phyloP scores from a whole-genome alignment of 2,797 vertebrate genomes.

The Cuniculus paca region DNA sequence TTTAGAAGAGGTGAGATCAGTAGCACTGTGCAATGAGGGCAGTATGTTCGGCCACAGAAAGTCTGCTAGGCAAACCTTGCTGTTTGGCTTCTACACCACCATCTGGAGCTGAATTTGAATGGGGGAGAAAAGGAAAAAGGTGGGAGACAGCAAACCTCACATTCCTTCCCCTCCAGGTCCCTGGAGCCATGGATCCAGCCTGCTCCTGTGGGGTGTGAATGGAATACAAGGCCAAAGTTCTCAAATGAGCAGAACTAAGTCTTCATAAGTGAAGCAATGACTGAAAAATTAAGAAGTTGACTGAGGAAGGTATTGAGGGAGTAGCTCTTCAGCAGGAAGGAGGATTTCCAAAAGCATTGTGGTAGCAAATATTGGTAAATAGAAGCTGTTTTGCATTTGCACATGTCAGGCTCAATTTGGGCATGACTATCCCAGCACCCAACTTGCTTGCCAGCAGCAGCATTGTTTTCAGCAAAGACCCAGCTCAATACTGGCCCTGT shows the following conservation, averaged over 20 bases:
- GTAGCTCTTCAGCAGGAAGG: neutral
- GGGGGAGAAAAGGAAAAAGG: neutral
- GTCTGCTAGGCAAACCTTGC: neutral
- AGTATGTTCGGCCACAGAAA: fast-evolving
- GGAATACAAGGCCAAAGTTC: neutral
- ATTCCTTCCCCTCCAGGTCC: too few relatives aligned
- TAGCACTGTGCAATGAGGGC: neutral
- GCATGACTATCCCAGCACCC: neutral
- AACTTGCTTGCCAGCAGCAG: neutral
- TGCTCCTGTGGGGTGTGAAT: neutral
- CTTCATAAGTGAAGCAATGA: neutral
- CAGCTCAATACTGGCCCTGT: neutral
- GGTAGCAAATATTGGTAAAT: neutral
- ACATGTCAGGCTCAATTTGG: neutral
- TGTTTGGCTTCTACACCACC: neutral
- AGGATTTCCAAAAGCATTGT: neutral
- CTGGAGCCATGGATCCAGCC: neutral
- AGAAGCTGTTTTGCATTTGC: neutral
- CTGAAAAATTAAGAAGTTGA: neutral
- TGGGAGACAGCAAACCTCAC: neutral
- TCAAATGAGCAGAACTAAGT: neutral
- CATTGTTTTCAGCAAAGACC: neutral
- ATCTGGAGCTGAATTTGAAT: neutral
- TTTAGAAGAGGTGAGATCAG: neutral
- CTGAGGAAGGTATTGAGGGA: neutral